phyloP scores from a whole-genome alignment of 2,797 vertebrate species.

The Dromococcyx pavoninus region DNA sequence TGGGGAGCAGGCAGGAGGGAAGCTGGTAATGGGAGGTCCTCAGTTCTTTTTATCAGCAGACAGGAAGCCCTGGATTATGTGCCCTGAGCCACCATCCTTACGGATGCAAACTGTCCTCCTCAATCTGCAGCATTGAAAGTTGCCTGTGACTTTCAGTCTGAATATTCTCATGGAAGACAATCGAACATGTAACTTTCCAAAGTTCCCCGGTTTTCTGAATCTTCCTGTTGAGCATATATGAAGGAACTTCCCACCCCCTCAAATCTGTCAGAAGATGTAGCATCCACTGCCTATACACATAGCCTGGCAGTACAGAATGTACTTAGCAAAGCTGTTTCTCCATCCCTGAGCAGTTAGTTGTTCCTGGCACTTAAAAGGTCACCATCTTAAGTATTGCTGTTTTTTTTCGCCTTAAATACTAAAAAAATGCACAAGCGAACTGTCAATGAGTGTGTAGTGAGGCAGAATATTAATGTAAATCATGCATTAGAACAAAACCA shows the following conservation, averaged over 20 bases:
- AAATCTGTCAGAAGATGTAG: neutral
- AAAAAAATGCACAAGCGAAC: neutral
- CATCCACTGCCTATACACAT: neutral
- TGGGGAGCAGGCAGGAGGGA: neutral
- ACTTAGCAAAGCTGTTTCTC: neutral
- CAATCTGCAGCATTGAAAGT: neutral
- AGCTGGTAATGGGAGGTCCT: neutral
- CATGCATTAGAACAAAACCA: neutral
- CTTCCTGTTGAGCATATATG: neutral
- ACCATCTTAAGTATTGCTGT: neutral
- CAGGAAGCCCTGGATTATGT: accelerated
- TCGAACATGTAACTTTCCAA: neutral
- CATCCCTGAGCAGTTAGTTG: neutral
- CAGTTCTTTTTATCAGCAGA: neutral
- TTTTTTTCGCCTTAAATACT: neutral
- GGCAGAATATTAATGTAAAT: neutral
- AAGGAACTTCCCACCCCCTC: neutral
- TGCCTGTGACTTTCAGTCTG: neutral
- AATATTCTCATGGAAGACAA: neutral
- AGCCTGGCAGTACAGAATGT: neutral
- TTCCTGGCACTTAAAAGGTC: neutral
- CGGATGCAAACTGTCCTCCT: neutral
- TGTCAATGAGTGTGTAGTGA: neutral
- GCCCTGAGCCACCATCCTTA: neutral
- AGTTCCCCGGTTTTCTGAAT: neutral